Evolutionary conservation across 2,797 vertebrate genomes (phyloP).

Genomic region (Coregonus suidteri): DNA sequence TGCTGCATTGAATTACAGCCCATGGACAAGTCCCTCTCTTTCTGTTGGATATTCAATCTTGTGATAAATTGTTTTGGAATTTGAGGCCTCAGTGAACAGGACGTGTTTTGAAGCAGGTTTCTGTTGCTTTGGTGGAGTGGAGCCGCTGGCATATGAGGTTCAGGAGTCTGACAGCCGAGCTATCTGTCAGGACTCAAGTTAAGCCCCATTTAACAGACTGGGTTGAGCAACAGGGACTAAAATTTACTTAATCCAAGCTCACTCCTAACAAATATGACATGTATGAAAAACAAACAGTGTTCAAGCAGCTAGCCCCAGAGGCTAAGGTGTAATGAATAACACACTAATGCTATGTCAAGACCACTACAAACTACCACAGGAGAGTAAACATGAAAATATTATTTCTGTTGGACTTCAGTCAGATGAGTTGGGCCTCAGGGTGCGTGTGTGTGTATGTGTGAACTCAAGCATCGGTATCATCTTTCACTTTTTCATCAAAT

Average conservation of each 20-base stretch:
- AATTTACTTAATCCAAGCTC: constrained; percentile 30
- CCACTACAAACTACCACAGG: not conserved
- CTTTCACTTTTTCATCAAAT: not conserved
- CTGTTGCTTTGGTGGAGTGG: constrained; percentile 31
- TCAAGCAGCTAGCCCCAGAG: not conserved
- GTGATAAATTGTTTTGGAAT: constrained; percentile 63
- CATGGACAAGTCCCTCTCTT: constrained; percentile 53
- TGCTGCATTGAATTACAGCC: constrained; percentile 65
- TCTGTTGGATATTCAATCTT: constrained; percentile 54
- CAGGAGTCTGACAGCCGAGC: constrained; percentile 49
- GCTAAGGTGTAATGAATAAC: not conserved
- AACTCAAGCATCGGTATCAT: too few species aligned
- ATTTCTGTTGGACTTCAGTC: constrained; percentile 11
- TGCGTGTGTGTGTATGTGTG: not conserved
- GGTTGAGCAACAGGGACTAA: constrained; percentile 7
- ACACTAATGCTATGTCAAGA: not conserved
- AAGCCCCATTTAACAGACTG: constrained; percentile 35
- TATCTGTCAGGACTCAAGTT: constrained; percentile 35
- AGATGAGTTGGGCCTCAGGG: not conserved
- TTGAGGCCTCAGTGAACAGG: constrained; percentile 62
- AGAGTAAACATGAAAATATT: constrained; percentile 13
- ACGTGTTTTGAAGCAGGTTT: constrained; percentile 44
- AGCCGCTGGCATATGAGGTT: constrained; percentile 28
- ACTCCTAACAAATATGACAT: not conserved
- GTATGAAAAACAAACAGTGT: constrained; percentile 5